These are phyloP conservation scores for Botrylloides violaceus DNA, from an alignment of 23 tunicate genomes.

Conservation along the genomic window DNA sequence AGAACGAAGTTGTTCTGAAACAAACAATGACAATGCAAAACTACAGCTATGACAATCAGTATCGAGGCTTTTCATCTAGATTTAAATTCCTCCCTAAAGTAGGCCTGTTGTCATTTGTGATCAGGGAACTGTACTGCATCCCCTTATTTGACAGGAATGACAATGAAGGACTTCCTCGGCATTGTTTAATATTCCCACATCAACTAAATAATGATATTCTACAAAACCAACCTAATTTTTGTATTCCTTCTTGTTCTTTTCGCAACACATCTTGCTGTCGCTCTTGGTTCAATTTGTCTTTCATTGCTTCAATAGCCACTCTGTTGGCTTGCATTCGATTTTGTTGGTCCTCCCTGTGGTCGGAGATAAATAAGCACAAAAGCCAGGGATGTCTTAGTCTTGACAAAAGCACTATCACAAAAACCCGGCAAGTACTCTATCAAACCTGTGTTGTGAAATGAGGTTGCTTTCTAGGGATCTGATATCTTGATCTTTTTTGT, in stretches of 20 bases:
- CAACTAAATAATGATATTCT: no score
- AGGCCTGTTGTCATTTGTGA: not conserved
- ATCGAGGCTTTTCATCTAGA: not conserved
- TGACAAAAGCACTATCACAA: no score
- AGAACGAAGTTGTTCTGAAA: constrained; percentile 53
- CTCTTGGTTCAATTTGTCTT: constrained; percentile 51
- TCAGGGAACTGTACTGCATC: not conserved
- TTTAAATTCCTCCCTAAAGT: not conserved
- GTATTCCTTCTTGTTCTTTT: constrained; percentile 60
- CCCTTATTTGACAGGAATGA: no score
- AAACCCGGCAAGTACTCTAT: no score
- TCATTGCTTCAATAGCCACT: constrained; percentile 50
- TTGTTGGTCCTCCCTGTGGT: constrained; percentile 66
- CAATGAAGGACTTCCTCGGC: no score
- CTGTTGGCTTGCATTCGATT: constrained; percentile 74
- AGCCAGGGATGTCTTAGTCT: no score
- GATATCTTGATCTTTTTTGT: constrained; percentile 53
- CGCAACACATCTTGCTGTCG: constrained; percentile 41
- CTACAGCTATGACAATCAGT: not conserved
- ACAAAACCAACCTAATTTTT: constrained; percentile 81
- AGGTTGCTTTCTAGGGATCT: constrained; percentile 33
- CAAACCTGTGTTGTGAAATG: constrained; percentile 63
- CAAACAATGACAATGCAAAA: not conserved
- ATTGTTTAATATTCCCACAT: no score
- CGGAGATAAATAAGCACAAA: no score